Evolutionary conservation across 2,888 invertebrate species (phyloP).

Genomic region (Torymus tubicola): DNA sequence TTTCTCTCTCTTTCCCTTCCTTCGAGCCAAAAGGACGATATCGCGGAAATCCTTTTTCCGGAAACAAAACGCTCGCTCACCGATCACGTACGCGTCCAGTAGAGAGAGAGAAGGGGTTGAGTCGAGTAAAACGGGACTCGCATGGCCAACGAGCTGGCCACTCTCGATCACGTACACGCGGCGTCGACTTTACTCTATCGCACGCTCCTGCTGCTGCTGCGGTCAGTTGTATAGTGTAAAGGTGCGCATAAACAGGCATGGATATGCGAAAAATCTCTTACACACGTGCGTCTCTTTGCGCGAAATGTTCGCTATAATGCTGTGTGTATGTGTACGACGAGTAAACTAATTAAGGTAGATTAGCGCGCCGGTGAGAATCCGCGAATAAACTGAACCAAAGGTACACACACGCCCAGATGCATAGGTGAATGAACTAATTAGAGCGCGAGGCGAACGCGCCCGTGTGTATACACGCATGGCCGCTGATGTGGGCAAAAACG

Average conservation of each 20-base stretch:
- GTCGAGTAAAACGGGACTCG: slow-evolving; percentile 58
- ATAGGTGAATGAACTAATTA: not conserved
- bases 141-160: slow-evolving; percentile 32
- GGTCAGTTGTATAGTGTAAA: no score
- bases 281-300: no score
- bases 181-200: slow-evolving; percentile 23
- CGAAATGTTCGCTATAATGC: no score
- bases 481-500: no score
- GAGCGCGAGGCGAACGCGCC: not conserved
- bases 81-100: slow-evolving; percentile 62
- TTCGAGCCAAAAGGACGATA: not conserved
- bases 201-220: not conserved
- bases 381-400: no score
- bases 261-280: no score
- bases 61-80: slow-evolving; percentile 53
- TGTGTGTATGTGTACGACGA: not conserved
- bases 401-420: not conserved
- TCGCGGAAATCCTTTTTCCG: slow-evolving; percentile 28
- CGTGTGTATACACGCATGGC: no score
- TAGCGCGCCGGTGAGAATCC: not conserved
- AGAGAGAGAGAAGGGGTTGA: not conserved
- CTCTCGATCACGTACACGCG: slow-evolving; percentile 27
- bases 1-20: no score
- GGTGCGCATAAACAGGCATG: no score
- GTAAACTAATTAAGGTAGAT: slow-evolving; percentile 13